Conservation (phyloP, 1,140 invertebrate species). For the Papilio glaucus region DNA sequence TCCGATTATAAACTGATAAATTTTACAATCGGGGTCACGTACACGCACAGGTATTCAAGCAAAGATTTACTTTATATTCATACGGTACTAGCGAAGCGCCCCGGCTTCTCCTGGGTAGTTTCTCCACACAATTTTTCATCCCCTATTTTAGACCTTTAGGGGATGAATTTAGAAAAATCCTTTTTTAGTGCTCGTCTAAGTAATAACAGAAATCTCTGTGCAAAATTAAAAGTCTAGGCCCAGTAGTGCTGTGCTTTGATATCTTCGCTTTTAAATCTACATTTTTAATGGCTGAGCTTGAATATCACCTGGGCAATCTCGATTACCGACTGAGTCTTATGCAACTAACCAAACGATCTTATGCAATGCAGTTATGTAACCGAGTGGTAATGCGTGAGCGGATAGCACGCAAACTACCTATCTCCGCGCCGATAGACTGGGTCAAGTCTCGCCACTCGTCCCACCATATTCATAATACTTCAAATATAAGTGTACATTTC, state of each 20-base stretch:
- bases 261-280: too few species aligned
- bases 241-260: too few species aligned
- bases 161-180: too few species aligned
- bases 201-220: too few species aligned
- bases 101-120: too few species aligned
- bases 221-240: too few species aligned
- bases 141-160: too few species aligned
- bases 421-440: slow-evolving; percentile 46
- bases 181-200: too few species aligned
- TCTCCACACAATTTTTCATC: too few species aligned
- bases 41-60: not conserved
- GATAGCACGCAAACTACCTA: slow-evolving; percentile 51
- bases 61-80: not conserved
- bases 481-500: not conserved
- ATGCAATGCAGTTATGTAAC: slow-evolving; percentile 54
- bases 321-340: slow-evolving; percentile 38
- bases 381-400: slow-evolving; percentile 49
- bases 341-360: slow-evolving; percentile 45
- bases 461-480: slow-evolving; percentile 43
- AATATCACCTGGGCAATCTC: not conserved
- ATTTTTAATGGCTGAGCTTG: not conserved
- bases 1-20: too few species aligned
- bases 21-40: too few species aligned
- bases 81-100: too few species aligned
- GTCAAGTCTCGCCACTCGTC: slow-evolving; percentile 46